Base-by-base conservation (phyloP, 2,113 vertebrate species). In the Micronycteris hirsuta region DNA sequence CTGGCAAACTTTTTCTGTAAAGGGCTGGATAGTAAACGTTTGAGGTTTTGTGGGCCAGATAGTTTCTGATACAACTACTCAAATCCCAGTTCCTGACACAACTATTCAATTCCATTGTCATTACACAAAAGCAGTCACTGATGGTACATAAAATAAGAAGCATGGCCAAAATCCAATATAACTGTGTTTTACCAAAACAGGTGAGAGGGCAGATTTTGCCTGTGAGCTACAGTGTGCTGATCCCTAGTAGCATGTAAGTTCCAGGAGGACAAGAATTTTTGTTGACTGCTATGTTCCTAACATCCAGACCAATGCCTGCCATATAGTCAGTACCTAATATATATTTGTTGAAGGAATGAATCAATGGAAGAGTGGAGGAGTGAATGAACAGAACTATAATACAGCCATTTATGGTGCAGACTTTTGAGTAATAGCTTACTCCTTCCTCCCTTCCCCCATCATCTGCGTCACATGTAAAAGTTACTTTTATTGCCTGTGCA, bases 401-500 rank as follows among this genome's bases (percentile, higher is more conserved):
- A 84, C 22, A 71, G 47, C 36, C 49, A 76, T 11, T 61, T 71
- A 88, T 77, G 43, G 41, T 83, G 19, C 20, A 92, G 47, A 68
- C 73, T 63, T 45, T 90, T 93, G 84, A 96, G 36, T n/a, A 86
- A 80, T 28, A 92, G 61, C 24, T 82, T 56, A 7, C 54, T 89
- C 70, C 26, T 67, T 77, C 47, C 33, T 87, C 13, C 65, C 43
- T 92, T 77, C 6, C 4, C 24, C 52, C 17, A 22, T 81, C 70
- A 87, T 85, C 80, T 16, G 1, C 87, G 90, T 89, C 76, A 89
- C 65, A 85, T 94, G 90, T 91, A 70, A 92, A 97, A 90, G 36
- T 94, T 93, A 49, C 43, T 91, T 96, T 96, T 74, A 67, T 91
- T 86, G 89, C 76, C 92, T 77, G 24, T 92, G 70, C 70, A 95